phyloP scores from a whole-genome alignment of 2,113 vertebrate species.

The Tupaia chinensis region DNA sequence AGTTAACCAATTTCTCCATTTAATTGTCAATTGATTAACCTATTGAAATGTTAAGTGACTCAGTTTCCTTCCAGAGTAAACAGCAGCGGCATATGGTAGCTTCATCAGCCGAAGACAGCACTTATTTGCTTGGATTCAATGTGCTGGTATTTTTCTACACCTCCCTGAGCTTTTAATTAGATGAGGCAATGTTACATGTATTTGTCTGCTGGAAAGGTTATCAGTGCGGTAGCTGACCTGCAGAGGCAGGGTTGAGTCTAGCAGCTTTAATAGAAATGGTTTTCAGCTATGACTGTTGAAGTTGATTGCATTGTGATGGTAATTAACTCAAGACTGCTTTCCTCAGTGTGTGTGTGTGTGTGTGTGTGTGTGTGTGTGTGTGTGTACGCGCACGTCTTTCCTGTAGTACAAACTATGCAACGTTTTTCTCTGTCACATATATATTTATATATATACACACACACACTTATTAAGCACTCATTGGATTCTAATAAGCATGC shows the following conservation, averaged over 20 bases:
- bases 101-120: slow-evolving; percentile 87
- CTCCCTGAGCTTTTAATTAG: slow-evolving; percentile 92
- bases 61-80: slow-evolving; percentile 93
- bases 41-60: slow-evolving; percentile 96
- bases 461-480: slow-evolving; percentile 86
- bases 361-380: not conserved
- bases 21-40: slow-evolving; percentile 95
- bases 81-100: slow-evolving; percentile 86
- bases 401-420: slow-evolving; percentile 85
- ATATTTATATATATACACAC: slow-evolving; percentile 9
- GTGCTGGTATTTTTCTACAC: slow-evolving; percentile 89
- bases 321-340: slow-evolving; percentile 89
- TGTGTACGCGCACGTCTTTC: slow-evolving; percentile 69
- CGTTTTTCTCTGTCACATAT: slow-evolving; percentile 87
- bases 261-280: slow-evolving; percentile 88
- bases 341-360: slow-evolving; percentile 72
- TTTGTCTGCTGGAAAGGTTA: slow-evolving; percentile 91
- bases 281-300: slow-evolving; percentile 88
- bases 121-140: slow-evolving; percentile 84
- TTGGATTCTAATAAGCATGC: slow-evolving; percentile 87
- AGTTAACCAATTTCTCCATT: slow-evolving; percentile 94
- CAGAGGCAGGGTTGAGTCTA: slow-evolving; percentile 86
- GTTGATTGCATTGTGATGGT: slow-evolving; percentile 91
- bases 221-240: slow-evolving; percentile 89
- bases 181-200: slow-evolving; percentile 90